Percentiles rank a stretch among this genome's conserved stretches.
Evolutionary conservation across 2,888 invertebrate species (phyloP).

Genomic region (Diploptera punctata): DNA sequence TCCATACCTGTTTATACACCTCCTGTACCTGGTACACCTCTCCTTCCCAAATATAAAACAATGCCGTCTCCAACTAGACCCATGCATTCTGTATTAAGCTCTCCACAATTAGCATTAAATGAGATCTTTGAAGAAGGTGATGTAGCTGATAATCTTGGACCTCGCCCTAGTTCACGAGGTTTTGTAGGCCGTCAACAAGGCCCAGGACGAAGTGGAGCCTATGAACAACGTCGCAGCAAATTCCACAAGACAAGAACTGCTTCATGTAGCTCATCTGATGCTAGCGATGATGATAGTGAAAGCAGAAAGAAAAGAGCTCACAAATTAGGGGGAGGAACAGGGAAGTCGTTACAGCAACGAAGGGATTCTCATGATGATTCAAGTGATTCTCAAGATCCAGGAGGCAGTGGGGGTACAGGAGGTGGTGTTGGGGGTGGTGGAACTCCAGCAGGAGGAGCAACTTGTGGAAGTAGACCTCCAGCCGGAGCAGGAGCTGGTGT

Average conservation of each 20-base stretch:
- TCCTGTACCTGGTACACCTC: slow-evolving; percentile 49
- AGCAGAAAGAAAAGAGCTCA: slow-evolving; percentile 81
- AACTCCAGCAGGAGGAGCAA: slow-evolving; percentile 32
- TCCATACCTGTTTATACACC: slow-evolving; percentile 58
- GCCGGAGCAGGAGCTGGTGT: slow-evolving; percentile 40
- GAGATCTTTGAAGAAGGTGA: slow-evolving; percentile 70
- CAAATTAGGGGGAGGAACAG: slow-evolving; percentile 58
- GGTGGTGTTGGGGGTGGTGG: slow-evolving; percentile 46
- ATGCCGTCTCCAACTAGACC: slow-evolving; percentile 63
- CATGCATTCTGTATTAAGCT: slow-evolving; percentile 56
- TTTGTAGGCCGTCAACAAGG: slow-evolving; percentile 31
- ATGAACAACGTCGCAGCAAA: slow-evolving; percentile 69
- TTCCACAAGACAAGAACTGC: slow-evolving; percentile 78
- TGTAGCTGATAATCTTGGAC: slow-evolving; percentile 40
- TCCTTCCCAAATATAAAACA: slow-evolving; percentile 61
- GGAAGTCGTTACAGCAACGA: slow-evolving; percentile 66
- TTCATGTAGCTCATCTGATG: slow-evolving; percentile 93
- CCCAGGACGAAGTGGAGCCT: slow-evolving; percentile 46
- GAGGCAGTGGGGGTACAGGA: slow-evolving; percentile 58
- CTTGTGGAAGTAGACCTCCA: slow-evolving; percentile 42
- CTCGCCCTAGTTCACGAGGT: slow-evolving; percentile 12
- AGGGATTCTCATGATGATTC: slow-evolving; percentile 87
- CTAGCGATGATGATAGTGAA: slow-evolving; percentile 88
- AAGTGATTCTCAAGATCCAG: slow-evolving; percentile 82
- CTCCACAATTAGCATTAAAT: slow-evolving; percentile 60